A percentile compares a stretch with the other conserved stretches of the same genome.
These are phyloP conservation scores for Calosoma granatense DNA, from an alignment of 1,140 invertebrate genomes.

Conservation along the genomic window DNA sequence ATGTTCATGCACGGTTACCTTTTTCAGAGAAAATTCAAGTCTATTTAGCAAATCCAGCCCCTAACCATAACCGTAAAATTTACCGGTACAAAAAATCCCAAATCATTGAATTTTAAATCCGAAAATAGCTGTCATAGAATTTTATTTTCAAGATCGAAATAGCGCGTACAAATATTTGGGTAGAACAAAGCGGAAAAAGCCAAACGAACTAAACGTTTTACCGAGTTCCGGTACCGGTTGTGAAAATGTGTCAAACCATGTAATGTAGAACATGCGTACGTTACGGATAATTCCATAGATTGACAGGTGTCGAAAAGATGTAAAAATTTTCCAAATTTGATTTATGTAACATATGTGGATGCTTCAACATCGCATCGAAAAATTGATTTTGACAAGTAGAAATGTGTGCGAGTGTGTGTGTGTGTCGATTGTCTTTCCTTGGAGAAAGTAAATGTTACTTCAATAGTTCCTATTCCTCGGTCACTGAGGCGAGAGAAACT, in stretches of 20 bases:
- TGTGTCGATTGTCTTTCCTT: background rate
- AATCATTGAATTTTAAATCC: background rate
- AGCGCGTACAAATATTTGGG: background rate
- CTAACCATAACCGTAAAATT: background rate
- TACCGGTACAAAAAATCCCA: background rate
- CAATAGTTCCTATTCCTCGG: background rate
- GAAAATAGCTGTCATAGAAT: background rate
- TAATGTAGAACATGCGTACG: background rate
- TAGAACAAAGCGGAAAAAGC: background rate
- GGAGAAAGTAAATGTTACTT: background rate
- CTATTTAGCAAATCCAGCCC: background rate
- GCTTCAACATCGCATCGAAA: background rate
- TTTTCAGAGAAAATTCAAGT: background rate
- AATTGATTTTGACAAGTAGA: background rate
- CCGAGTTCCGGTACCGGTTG: background rate
- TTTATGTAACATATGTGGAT: background rate
- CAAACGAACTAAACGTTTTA: background rate
- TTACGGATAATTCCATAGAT: background rate
- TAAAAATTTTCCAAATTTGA: background rate
- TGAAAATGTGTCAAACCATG: background rate
- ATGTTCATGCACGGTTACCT: no score
- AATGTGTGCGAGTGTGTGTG: no score
- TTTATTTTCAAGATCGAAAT: background rate
- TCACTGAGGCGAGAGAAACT: no score
- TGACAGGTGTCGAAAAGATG: slow-evolving; percentile 2